Conservation (phyloP, 2,113 vertebrate species). For the Dipodomys ordii region DNA sequence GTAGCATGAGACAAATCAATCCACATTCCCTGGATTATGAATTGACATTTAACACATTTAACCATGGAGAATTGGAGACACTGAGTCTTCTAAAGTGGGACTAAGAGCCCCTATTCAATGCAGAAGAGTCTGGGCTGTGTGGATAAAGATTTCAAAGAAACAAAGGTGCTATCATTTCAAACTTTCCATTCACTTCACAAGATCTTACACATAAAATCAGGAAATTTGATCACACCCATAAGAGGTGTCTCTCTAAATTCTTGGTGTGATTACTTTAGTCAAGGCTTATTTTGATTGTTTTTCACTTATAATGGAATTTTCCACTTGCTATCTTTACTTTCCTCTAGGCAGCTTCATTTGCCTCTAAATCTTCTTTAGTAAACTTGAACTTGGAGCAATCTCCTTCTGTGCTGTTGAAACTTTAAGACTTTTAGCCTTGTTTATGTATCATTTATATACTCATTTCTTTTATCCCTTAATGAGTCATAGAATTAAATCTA, state of each 20-base stretch:
- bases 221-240: background rate
- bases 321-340: background rate
- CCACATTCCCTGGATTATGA: background rate
- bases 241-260: background rate
- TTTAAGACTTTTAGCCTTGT: background rate
- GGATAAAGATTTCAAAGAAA: background rate
- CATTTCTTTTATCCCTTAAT: background rate
- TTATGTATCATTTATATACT: slow-evolving; percentile 16
- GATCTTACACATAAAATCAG: background rate
- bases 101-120: accelerated
- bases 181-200: background rate
- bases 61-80: background rate
- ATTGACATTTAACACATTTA: background rate
- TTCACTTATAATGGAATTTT: background rate
- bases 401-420: background rate
- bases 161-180: background rate
- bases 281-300: background rate
- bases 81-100: background rate
- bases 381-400: background rate
- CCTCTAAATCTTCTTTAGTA: background rate
- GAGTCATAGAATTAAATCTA: background rate
- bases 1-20: background rate
- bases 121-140: background rate
- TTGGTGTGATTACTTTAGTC: background rate
- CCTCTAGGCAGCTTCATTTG: background rate